A percentile compares a stretch with the other conserved stretches of the same genome.
These are phyloP conservation scores for Gandaritis pyraliata DNA, from an alignment of 2,888 invertebrate species.

Conservation along the genomic window DNA sequence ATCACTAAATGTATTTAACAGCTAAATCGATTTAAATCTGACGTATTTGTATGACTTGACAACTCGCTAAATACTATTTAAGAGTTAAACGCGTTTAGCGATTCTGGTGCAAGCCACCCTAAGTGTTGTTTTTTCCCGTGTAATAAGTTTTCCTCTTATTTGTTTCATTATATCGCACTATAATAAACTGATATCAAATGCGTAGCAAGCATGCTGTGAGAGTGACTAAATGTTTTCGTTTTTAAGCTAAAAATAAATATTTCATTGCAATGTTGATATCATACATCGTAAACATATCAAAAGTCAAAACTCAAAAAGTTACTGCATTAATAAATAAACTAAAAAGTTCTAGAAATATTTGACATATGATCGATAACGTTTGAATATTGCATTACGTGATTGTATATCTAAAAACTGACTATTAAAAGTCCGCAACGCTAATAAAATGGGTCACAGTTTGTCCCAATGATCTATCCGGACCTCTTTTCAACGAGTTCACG, in stretches of 20 bases:
- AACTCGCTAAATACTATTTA: no score
- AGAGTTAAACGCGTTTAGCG: no score
- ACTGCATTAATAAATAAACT: neutral
- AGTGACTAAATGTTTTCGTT: neutral
- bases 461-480: slow-evolving; percentile 33
- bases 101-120: no score
- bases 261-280: neutral
- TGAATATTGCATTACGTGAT: no score
- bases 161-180: neutral
- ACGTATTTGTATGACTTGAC: no score
- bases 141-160: neutral
- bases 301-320: neutral
- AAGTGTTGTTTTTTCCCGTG: neutral
- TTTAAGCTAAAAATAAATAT: neutral
- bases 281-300: neutral
- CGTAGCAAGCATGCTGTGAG: neutral
- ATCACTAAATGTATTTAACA: no score
- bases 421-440: neutral
- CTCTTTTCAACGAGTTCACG: slow-evolving; percentile 43
- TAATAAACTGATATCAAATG: neutral
- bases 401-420: no score
- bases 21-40: no score
- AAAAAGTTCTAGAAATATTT: no score
- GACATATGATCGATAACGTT: no score
- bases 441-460: slow-evolving; percentile 22